A percentile compares a stretch with the other conserved stretches of the same genome.
Conservation (phyloP, 2,113 vertebrate species). For the Carettochelys insculpta region DNA sequence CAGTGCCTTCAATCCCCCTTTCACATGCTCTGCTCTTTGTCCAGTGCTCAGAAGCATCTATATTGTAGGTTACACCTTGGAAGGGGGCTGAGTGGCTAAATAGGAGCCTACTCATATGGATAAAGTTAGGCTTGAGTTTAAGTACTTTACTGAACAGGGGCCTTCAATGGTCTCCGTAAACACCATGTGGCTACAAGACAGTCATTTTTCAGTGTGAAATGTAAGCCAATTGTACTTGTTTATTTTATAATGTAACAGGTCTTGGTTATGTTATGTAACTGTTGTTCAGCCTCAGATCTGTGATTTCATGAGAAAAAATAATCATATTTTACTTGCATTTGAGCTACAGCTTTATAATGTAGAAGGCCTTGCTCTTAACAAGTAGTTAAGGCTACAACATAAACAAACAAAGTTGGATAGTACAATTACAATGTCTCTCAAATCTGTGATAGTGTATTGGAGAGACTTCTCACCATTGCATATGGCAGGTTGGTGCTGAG, state of each 20-base stretch:
- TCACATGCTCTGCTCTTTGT: not conserved
- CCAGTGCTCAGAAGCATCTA: not conserved
- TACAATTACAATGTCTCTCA: not conserved
- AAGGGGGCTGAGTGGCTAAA: not conserved
- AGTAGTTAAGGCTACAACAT: not conserved
- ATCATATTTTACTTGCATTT: not conserved
- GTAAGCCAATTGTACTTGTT: not conserved
- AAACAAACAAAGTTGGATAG: not conserved
- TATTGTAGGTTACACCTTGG: not conserved
- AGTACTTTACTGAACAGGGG: not conserved
- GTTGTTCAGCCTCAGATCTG: not conserved
- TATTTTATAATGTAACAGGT: not conserved
- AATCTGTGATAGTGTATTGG: not conserved
- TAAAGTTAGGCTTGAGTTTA: not conserved
- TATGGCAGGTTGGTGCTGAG: not conserved
- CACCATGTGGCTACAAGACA: not conserved
- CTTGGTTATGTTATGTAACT: not conserved
- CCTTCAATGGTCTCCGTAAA: not conserved
- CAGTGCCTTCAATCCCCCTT: not conserved
- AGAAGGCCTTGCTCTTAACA: not conserved
- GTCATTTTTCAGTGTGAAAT: not conserved
- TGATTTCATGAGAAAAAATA: not conserved
- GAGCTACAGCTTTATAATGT: not conserved
- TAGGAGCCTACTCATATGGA: not conserved
- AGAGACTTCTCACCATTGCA: not conserved